These are phyloP conservation scores for Sussaba pulchella DNA, from an alignment of 2,888 invertebrate species.

Conservation along the genomic window DNA sequence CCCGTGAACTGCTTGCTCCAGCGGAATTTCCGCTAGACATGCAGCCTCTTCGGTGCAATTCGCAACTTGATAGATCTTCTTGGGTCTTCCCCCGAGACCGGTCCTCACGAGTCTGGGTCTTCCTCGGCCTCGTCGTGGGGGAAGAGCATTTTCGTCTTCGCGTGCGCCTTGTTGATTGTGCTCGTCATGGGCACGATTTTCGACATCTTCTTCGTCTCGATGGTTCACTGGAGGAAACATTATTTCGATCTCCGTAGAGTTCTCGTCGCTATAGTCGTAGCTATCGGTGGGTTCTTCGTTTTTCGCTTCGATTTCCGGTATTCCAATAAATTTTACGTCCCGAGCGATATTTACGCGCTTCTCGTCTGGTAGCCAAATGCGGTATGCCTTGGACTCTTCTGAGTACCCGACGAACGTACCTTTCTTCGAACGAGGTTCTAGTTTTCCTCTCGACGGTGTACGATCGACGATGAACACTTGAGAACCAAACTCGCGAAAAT, in stretches of 20 bases:
- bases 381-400: too few species aligned
- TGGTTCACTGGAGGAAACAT: background rate
- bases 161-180: too few species aligned
- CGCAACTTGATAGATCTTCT: too few species aligned
- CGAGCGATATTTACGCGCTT: too few species aligned
- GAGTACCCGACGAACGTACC: too few species aligned
- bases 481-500: background rate
- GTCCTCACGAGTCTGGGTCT: background rate
- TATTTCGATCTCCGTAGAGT: background rate
- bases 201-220: too few species aligned
- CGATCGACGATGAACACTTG: background rate
- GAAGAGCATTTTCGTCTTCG: background rate
- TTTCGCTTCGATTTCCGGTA: too few species aligned
- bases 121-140: background rate
- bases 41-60: too few species aligned
- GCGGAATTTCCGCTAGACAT: background rate
- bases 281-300: too few species aligned
- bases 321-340: too few species aligned
- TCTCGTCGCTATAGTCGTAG: background rate
- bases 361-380: too few species aligned
- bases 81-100: background rate
- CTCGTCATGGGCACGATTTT: too few species aligned
- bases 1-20: background rate
- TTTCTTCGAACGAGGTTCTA: background rate
- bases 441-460: background rate